Evolutionary conservation across 2,888 invertebrate genomes (phyloP).

Genomic region (Fabriciana adippe): DNA sequence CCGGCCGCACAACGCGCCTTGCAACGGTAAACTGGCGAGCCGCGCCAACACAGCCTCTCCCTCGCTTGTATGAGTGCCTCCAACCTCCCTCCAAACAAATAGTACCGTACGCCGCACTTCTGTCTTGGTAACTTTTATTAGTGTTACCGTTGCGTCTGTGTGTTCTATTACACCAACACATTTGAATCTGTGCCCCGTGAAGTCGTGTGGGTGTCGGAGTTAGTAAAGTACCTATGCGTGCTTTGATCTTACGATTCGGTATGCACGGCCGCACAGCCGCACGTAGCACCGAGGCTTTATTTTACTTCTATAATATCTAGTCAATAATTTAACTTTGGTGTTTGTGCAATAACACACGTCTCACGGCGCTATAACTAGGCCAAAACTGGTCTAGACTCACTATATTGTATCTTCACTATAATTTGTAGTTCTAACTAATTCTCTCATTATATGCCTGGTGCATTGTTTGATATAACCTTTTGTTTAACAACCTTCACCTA

Average conservation of each 20-base stretch:
- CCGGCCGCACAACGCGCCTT: conserved; percentile 82
- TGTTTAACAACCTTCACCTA: conserved; percentile 42
- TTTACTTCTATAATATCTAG: conserved; percentile 77
- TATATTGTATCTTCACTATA: conserved; percentile 34
- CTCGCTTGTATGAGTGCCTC: conserved; percentile 77
- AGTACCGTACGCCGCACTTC: conserved; percentile 79
- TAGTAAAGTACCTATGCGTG: conserved; percentile 80
- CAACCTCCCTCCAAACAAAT: conserved; percentile 81
- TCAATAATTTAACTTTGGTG: conserved; percentile 77
- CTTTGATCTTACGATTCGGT: conserved; percentile 82
- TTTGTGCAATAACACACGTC: conserved; percentile 76
- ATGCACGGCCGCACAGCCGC: conserved; percentile 78
- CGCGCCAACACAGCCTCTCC: conserved; percentile 77
- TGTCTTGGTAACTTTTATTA: conserved; percentile 78
- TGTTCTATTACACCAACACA: conserved; percentile 59
- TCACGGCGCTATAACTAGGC: conserved; percentile 52
- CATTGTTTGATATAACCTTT: conserved; percentile 37
- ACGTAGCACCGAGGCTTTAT: conserved; percentile 74
- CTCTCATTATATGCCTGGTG: conserved; percentile 26
- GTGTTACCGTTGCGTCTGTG: conserved; percentile 67
- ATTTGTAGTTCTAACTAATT: conserved; percentile 25
- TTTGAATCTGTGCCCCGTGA: conserved; percentile 48
- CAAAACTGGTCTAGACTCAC: conserved; percentile 42
- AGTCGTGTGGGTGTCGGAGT: conserved; percentile 73
- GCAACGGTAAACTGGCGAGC: conserved; percentile 81